Percentiles rank a stretch among this genome's conserved stretches.
Conservation (phyloP, 37 sponge, comb jelly and placozoan species). For the Beroe ovata region DNA sequence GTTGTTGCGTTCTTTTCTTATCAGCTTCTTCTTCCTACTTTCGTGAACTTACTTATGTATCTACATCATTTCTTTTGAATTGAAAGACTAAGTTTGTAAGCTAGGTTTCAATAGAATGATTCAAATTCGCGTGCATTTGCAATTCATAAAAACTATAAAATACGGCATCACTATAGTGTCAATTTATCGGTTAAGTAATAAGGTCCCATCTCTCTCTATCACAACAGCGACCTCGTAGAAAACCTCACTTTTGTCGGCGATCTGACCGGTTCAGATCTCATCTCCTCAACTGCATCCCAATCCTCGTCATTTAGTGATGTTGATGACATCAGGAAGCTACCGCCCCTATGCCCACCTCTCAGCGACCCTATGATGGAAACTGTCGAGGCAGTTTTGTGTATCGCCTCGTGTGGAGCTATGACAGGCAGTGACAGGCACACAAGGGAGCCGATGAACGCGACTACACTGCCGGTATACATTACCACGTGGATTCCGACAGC, state of each 20-base stretch:
- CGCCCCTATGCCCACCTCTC: not conserved
- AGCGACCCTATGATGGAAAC: conserved; percentile 34
- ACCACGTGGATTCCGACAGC: conserved; percentile 18
- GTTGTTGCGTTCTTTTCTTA: no score
- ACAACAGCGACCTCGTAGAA: conserved; percentile 30
- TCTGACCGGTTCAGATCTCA: conserved; percentile 49
- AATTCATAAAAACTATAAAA: no score
- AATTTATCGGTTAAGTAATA: no score
- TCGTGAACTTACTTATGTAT: no score
- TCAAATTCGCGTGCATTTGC: no score
- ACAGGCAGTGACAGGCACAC: conserved; percentile 39
- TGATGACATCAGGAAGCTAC: conserved; percentile 24
- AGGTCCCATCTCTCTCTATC: conserved; percentile 1
- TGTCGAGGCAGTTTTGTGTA: conserved; percentile 18
- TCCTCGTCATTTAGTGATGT: conserved; percentile 15
- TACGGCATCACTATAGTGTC: no score
- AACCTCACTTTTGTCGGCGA: conserved; percentile 10
- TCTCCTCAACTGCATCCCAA: conserved; percentile 7
- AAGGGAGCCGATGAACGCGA: conserved; percentile 10
- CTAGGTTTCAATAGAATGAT: no score
- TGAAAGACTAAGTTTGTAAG: no score
- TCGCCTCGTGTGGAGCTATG: not conserved
- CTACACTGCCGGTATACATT: conserved; percentile 58
- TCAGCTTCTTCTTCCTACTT: no score
- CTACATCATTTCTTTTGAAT: no score